phyloP scores from a whole-genome alignment of 2,113 vertebrate species.

The Theropithecus gelada region DNA sequence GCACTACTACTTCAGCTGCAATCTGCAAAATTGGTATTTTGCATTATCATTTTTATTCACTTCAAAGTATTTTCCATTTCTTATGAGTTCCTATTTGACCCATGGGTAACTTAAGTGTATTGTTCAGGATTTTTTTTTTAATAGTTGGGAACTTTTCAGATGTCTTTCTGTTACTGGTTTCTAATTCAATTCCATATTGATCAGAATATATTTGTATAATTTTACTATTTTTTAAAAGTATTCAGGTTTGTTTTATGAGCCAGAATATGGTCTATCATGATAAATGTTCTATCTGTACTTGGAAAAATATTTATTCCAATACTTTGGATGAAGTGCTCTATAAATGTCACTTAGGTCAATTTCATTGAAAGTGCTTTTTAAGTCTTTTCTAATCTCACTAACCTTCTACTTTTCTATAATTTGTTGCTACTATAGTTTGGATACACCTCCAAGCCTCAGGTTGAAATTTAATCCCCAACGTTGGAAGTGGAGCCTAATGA shows the following conservation, averaged over 20 bases:
- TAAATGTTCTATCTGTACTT: background rate
- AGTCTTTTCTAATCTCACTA: background rate
- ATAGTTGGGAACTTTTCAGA: background rate
- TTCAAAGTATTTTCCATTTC: conserved; percentile 31
- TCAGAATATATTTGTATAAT: background rate
- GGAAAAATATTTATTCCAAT: conserved; percentile 18
- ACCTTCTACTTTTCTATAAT: conserved; percentile 34
- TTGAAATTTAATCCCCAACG: background rate
- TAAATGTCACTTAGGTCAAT: background rate
- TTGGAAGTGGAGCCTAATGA: background rate
- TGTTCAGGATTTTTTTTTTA: background rate
- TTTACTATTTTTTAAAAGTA: background rate
- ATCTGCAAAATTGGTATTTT: background rate
- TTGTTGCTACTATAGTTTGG: background rate
- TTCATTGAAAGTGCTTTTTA: background rate
- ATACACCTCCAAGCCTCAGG: background rate
- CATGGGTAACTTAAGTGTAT: background rate
- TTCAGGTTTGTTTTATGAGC: conserved; percentile 15
- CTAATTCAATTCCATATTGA: conserved; percentile 28
- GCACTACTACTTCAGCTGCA: background rate
- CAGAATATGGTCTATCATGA: background rate
- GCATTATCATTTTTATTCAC: background rate
- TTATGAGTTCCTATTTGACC: conserved; percentile 10
- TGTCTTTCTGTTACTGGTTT: conserved; percentile 13
- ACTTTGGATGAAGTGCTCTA: background rate